Conservation (phyloP, 1,140 invertebrate genomes). For the Euglossa dilemma region DNA sequence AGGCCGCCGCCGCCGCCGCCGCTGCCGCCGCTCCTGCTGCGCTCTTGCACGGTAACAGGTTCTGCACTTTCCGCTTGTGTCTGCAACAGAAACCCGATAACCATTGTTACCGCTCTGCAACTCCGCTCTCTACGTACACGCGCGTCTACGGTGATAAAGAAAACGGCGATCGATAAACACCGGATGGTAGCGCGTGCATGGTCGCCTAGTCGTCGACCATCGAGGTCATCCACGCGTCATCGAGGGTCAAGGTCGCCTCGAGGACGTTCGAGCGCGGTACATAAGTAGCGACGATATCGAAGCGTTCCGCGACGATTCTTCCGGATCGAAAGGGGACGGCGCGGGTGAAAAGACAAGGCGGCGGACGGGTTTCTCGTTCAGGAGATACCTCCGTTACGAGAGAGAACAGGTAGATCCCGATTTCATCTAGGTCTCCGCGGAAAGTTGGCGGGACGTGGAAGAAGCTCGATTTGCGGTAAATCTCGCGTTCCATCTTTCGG, state of each 20-base stretch:
- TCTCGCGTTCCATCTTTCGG: slow-evolving; percentile 42
- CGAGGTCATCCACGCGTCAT: too few species aligned
- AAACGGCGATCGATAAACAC: too few species aligned
- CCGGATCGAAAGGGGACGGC: not conserved
- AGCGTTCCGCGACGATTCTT: slow-evolving; percentile 24
- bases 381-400: slow-evolving; percentile 12
- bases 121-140: too few species aligned
- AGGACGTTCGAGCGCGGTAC: too few species aligned
- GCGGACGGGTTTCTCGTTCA: slow-evolving; percentile 39
- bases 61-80: slow-evolving; percentile 89
- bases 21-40: slow-evolving; percentile 83
- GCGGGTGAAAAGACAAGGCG: not conserved
- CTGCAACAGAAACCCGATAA: slow-evolving; percentile 80
- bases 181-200: too few species aligned
- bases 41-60: slow-evolving; percentile 87
- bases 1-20: slow-evolving; percentile 81
- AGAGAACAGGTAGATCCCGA: slow-evolving; percentile 16
- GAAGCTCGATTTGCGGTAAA: slow-evolving; percentile 36
- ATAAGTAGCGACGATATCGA: too few species aligned
- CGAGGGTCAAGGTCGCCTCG: too few species aligned
- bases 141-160: not conserved
- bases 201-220: too few species aligned
- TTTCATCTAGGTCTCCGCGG: slow-evolving; percentile 6
- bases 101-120: not conserved
- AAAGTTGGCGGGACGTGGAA: slow-evolving; percentile 31